A percentile compares a stretch with the other conserved stretches of the same genome.
These are phyloP conservation scores for Cryptoblepharus egeriae DNA, from an alignment of 2,797 vertebrate genomes.

Conservation along the genomic window DNA sequence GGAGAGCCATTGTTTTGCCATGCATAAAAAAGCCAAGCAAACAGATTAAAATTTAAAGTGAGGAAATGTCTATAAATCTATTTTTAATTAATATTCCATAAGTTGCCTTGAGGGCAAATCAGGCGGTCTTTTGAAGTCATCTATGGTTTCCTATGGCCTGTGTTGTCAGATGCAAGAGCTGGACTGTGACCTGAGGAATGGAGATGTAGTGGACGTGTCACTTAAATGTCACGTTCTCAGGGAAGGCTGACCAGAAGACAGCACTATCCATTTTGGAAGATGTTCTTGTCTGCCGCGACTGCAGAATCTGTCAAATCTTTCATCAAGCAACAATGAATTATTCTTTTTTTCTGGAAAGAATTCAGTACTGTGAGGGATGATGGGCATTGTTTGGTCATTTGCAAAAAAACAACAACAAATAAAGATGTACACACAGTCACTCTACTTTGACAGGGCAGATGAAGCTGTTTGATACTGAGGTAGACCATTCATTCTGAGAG, in stretches of 20 bases:
- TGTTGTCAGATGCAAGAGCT: not conserved
- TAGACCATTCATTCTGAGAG: not conserved
- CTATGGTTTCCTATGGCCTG: constrained; percentile 44
- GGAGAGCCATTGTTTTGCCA: not conserved
- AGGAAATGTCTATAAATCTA: constrained; percentile 68
- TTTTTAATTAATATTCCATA: constrained; percentile 72
- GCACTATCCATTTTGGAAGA: accelerated
- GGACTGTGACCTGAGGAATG: not conserved
- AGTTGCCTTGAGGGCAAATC: constrained; percentile 47
- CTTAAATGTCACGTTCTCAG: constrained; percentile 17
- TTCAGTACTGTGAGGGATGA: not conserved
- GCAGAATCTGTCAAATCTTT: not conserved
- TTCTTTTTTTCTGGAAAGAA: not conserved
- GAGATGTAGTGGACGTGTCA: not conserved
- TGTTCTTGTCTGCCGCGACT: not conserved
- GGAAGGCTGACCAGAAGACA: accelerated
- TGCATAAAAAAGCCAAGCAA: constrained; percentile 46
- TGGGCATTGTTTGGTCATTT: not conserved
- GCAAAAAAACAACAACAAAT: not conserved
- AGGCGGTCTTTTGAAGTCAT: constrained; percentile 65
- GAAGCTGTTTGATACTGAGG: not conserved
- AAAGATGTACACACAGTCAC: not conserved
- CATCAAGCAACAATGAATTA: not conserved
- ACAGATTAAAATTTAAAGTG: constrained; percentile 55
- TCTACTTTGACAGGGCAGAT: not conserved